Percentiles rank a stretch among this genome's conserved stretches.
Evolutionary conservation across 2,888 invertebrate genomes (phyloP).

Genomic region (Lissocephala sabroskyi): DNA sequence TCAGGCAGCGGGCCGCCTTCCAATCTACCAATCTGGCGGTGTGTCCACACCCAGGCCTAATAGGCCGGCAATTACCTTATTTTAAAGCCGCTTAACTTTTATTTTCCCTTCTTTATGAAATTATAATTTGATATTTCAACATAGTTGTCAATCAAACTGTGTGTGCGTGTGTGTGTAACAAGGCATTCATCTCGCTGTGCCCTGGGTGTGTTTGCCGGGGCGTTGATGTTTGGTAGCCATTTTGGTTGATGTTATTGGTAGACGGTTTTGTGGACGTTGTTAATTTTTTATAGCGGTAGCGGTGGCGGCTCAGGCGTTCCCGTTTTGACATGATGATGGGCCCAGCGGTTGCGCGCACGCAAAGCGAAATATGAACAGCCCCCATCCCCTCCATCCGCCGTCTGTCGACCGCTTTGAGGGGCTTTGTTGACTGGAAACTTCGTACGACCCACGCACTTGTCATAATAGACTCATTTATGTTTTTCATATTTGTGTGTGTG

Average conservation of each 20-base stretch:
- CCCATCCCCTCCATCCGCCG: no score
- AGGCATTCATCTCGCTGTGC: conserved; percentile 5
- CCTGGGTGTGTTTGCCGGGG: conserved; percentile 18
- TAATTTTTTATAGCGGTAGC: conserved; percentile 23
- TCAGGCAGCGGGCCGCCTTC: conserved; percentile 31
- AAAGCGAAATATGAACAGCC: no score
- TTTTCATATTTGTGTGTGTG: conserved; percentile 28
- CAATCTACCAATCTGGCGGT: conserved; percentile 21
- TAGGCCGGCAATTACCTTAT: conserved; percentile 58
- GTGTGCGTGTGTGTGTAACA: conserved; percentile 9
- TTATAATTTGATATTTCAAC: conserved; percentile 65
- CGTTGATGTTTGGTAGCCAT: conserved; percentile 23
- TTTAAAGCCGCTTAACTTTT: conserved; percentile 55
- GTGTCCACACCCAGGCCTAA: conserved; percentile 53
- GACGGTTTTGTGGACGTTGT: conserved; percentile 22
- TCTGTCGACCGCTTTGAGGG: no score
- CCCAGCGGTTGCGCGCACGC: no score
- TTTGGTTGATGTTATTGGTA: conserved; percentile 24
- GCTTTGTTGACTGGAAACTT: conserved; percentile 17
- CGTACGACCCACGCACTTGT: conserved; percentile 53
- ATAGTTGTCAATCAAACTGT: conserved; percentile 59
- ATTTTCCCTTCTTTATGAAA: conserved; percentile 51
- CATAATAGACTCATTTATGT: conserved; percentile 58
- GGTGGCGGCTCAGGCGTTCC: conserved; percentile 36
- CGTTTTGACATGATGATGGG: conserved; percentile 50